Evolutionary conservation across 2,113 vertebrate genomes (phyloP).

Genomic region (Pycnonotus jocosus): DNA sequence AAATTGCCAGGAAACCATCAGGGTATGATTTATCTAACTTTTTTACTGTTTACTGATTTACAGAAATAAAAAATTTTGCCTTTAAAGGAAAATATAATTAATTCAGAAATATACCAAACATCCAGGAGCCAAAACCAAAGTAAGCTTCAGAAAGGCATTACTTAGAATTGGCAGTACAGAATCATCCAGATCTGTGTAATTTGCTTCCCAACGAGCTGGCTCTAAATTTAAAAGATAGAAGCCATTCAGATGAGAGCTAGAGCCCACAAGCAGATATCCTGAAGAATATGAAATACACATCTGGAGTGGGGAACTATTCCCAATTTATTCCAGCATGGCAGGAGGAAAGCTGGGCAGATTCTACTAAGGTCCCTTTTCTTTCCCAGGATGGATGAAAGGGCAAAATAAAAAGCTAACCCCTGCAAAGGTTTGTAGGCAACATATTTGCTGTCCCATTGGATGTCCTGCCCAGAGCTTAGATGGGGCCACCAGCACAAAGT

Average conservation of each 20-base stretch:
- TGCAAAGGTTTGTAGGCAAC: neutral
- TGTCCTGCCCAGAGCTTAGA: neutral
- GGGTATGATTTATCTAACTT: neutral
- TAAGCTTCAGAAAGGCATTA: neutral
- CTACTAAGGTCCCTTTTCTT: neutral
- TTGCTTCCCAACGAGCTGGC: neutral
- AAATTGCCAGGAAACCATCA: neutral
- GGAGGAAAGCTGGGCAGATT: neutral
- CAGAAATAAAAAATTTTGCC: neutral
- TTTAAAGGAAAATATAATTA: neutral
- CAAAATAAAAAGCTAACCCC: neutral
- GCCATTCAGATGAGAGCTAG: neutral
- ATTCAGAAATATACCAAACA: neutral
- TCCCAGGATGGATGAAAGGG: neutral
- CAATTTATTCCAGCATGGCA: neutral
- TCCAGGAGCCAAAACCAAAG: neutral
- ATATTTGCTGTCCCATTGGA: neutral
- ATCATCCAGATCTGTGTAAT: neutral
- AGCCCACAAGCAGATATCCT: neutral
- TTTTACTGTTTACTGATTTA: neutral
- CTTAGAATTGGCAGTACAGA: neutral
- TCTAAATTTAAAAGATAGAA: neutral
- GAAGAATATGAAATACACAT: neutral
- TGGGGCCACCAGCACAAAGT: fast-evolving
- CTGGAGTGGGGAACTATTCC: neutral